Conservation (phyloP, 2,888 invertebrate species). For the Ophraella communa region DNA sequence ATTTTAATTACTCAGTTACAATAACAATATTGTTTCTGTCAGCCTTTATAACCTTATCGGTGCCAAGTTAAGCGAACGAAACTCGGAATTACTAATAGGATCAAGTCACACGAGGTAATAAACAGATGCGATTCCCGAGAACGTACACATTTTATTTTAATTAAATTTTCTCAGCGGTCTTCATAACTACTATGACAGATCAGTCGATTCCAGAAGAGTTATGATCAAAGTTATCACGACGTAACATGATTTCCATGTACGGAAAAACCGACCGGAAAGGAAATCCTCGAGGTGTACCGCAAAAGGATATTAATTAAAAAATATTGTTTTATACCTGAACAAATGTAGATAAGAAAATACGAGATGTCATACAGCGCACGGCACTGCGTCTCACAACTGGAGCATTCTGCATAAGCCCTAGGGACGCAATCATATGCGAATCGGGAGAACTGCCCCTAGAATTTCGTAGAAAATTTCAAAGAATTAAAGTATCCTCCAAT, state of each 20-base stretch:
- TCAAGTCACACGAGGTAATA: slow-evolving; percentile 27
- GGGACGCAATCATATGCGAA: no score
- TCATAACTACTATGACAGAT: slow-evolving; percentile 33
- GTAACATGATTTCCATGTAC: neutral
- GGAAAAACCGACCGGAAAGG: neutral
- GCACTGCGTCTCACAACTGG: no score
- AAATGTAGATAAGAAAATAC: no score
- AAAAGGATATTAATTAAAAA: no score
- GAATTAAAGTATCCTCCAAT: no score
- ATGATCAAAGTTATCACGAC: neutral
- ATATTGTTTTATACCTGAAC: no score
- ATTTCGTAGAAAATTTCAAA: no score
- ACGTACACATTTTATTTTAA: slow-evolving; percentile 31
- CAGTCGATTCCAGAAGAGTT: slow-evolving; percentile 15
- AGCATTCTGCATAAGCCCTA: no score
- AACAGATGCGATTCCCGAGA: slow-evolving; percentile 4
- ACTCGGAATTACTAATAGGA: slow-evolving; percentile 24
- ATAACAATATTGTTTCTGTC: slow-evolving; percentile 4
- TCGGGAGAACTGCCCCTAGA: no score
- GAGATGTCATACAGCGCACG: no score
- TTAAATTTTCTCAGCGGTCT: slow-evolving; percentile 36
- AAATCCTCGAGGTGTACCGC: neutral
- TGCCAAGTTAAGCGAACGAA: slow-evolving; percentile 6
- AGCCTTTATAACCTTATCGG: slow-evolving; percentile 10
- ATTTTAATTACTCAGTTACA: neutral